phyloP scores from a whole-genome alignment of 1,140 invertebrate species.

The Polypedilum vanderplanki region DNA sequence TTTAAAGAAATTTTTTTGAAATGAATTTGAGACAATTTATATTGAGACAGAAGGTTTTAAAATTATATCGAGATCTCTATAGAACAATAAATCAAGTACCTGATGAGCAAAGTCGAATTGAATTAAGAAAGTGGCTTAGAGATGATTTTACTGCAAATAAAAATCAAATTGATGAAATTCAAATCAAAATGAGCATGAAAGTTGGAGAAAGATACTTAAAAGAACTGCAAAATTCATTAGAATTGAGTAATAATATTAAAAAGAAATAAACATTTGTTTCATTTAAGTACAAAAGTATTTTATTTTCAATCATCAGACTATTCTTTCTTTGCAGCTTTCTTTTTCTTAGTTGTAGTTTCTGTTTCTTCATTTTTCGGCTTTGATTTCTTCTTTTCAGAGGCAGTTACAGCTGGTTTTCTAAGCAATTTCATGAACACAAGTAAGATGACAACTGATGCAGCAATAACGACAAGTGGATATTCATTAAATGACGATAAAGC shows the following conservation, averaged over 20 bases:
- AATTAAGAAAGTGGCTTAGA: slow-evolving; percentile 61
- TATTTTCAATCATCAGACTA: slow-evolving; percentile 35
- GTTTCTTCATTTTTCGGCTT: not conserved
- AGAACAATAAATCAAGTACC: slow-evolving; percentile 57
- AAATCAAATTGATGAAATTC: slow-evolving; percentile 57
- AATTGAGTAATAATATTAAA: slow-evolving; percentile 46
- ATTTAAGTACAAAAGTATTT: slow-evolving; percentile 28
- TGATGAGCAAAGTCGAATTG: slow-evolving; percentile 52
- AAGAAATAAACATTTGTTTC: slow-evolving; percentile 30
- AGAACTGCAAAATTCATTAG: slow-evolving; percentile 57
- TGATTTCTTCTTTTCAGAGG: not conserved
- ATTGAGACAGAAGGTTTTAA: slow-evolving; percentile 64
- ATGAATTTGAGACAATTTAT: slow-evolving; percentile 61
- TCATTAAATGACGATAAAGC: not conserved
- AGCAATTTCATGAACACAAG: not conserved
- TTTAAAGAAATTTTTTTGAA: no score
- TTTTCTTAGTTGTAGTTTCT: not conserved
- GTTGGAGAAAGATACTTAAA: slow-evolving; percentile 59
- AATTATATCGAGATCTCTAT: slow-evolving; percentile 64
- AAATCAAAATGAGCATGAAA: slow-evolving; percentile 62
- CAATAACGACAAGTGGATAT: not conserved
- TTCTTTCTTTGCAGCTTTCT: slow-evolving; percentile 33
- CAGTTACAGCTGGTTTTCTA: not conserved
- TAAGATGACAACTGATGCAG: not conserved
- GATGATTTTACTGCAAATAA: slow-evolving; percentile 63